phyloP scores from a whole-genome alignment of 2,888 invertebrate genomes.

The Criorhina ranunculi region DNA sequence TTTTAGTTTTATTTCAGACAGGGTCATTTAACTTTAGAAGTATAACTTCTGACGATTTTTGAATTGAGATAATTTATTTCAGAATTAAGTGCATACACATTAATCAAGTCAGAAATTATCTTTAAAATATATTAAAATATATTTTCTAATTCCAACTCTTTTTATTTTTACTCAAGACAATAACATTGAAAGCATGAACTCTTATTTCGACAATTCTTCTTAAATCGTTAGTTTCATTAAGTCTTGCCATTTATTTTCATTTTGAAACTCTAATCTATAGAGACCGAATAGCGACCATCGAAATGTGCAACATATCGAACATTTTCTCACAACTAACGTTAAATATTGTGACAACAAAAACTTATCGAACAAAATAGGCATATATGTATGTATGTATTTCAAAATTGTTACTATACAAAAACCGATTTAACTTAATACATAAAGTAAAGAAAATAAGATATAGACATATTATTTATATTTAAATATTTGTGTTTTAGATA shows the following conservation, averaged over 20 bases:
- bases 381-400: constrained; percentile 51
- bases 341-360: constrained; percentile 45
- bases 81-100: no score
- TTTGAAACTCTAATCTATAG: constrained; percentile 15
- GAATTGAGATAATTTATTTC: no score
- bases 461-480: constrained; percentile 66
- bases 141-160: no score
- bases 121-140: no score
- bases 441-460: constrained; percentile 49
- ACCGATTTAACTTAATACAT: constrained; percentile 39
- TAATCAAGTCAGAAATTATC: no score
- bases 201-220: constrained; percentile 4
- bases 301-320: constrained; percentile 69
- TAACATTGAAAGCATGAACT: constrained; percentile 16
- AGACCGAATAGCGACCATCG: constrained; percentile 53
- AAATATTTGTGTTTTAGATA: constrained; percentile 68
- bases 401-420: constrained; percentile 63
- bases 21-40: not conserved
- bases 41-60: not conserved
- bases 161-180: constrained; percentile 37
- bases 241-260: not conserved
- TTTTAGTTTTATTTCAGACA: constrained; percentile 11
- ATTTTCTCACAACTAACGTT: constrained; percentile 49
- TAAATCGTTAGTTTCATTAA: constrained; percentile 25
- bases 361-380: constrained; percentile 60